A percentile compares a stretch with the other conserved stretches of the same genome.
Evolutionary conservation across 2,113 vertebrate genomes (phyloP).

Genomic region (Neodontobutis hainanensis): DNA sequence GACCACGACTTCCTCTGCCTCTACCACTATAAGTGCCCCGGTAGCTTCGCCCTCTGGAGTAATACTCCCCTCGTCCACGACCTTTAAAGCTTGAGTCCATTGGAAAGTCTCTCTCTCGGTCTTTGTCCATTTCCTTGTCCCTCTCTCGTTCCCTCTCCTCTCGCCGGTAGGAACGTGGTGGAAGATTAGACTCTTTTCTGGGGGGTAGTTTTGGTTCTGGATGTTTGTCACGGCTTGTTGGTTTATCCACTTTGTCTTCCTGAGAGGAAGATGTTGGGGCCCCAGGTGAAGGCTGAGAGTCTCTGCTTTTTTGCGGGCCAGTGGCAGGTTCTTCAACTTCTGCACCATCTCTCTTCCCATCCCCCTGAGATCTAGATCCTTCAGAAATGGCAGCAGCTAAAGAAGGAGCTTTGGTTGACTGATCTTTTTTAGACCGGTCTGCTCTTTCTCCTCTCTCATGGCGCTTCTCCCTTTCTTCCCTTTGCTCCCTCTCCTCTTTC

Average conservation of each 20-base stretch:
- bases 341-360: conserved; percentile 62
- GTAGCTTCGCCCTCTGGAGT: conserved; percentile 94
- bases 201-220: conserved; percentile 80
- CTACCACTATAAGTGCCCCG: conserved; percentile 92
- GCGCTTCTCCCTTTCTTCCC: conserved; percentile 89
- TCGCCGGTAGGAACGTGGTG: conserved; percentile 87
- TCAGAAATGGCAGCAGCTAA: conserved; percentile 76
- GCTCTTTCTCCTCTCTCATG: conserved; percentile 81
- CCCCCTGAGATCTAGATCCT: conserved; percentile 58
- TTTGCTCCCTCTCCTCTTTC: conserved; percentile 96
- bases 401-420: conserved; percentile 61
- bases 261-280: conserved; percentile 61
- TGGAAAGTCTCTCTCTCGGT: conserved; percentile 90
- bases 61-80: conserved; percentile 94
- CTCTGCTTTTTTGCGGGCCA: conserved; percentile 56
- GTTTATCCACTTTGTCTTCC: conserved; percentile 89
- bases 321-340: conserved; percentile 55
- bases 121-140: conserved; percentile 85
- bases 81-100: conserved; percentile 88
- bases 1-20: conserved; percentile 87
- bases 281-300: conserved; percentile 63
- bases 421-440: conserved; percentile 83
- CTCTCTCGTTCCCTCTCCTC: conserved; percentile 91
- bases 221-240: conserved; percentile 79
- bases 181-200: conserved; percentile 83